Conservation (phyloP, 2,113 vertebrate genomes). For the Xiphophorus hellerii region DNA sequence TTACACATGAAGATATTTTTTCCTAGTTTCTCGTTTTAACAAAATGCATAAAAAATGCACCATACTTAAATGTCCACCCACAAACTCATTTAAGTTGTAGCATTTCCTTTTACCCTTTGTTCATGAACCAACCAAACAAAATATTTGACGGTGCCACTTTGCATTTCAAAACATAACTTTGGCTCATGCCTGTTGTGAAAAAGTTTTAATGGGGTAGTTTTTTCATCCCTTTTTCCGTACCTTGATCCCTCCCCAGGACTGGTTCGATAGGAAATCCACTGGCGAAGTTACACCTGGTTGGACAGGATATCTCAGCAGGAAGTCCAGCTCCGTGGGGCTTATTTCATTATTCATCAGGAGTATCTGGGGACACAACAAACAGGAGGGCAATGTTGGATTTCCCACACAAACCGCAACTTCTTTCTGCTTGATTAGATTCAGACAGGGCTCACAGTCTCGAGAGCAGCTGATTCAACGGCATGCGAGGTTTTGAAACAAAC, state of each 20-base stretch:
- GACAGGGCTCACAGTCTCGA: slow-evolving; percentile 23
- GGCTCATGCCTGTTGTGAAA: too few species aligned
- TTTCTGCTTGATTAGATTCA: slow-evolving; percentile 50
- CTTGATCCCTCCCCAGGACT: slow-evolving; percentile 95
- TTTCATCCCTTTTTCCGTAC: slow-evolving; percentile 65
- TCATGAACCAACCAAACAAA: too few species aligned
- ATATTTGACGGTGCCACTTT: too few species aligned
- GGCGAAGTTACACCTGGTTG: slow-evolving; percentile 83
- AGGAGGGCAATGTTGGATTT: slow-evolving; percentile 19
- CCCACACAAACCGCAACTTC: slow-evolving; percentile 33
- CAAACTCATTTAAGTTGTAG: neutral
- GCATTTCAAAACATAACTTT: too few species aligned
- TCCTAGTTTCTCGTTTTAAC: too few species aligned
- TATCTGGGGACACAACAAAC: slow-evolving; percentile 80
- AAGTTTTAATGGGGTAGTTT: neutral
- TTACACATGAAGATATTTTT: neutral
- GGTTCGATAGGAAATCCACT: slow-evolving; percentile 91
- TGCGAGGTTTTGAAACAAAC: slow-evolving; percentile 36
- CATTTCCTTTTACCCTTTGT: neutral
- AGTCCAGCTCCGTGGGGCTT: slow-evolving; percentile 85
- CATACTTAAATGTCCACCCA: neutral
- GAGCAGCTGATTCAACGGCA: slow-evolving; percentile 19
- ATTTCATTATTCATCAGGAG: slow-evolving; percentile 91
- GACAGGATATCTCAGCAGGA: slow-evolving; percentile 90
- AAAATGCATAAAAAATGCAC: neutral